Evolutionary conservation across 2,113 vertebrate genomes (phyloP), one percentile per base, ranked within the genome.

Genomic region (Chionodraco myersi): DNA sequence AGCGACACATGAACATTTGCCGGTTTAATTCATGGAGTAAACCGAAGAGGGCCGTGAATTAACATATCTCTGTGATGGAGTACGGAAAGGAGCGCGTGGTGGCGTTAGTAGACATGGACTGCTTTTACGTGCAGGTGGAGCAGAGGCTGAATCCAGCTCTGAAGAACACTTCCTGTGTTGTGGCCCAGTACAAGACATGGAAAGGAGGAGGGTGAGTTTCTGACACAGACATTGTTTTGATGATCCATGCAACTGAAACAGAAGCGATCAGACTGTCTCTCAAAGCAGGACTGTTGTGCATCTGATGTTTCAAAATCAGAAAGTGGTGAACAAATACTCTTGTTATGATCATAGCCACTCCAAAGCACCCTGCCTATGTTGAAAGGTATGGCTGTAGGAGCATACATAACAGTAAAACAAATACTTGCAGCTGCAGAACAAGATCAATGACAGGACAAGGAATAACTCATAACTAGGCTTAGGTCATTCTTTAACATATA

Each of bases 51-150:
- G 0, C 16, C 60, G 36, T 26, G 15, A 71, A 13, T 30, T 41
- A 3, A 56, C 45, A 15, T 6, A 1, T 10, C 4, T 44, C 10
- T 5, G 14, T 4, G 5, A 97, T 97, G 98, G 90, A 94, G 14
- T 82, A 94, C 47, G 97, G 96, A 0, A 95, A 91, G 84, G 96
- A 97, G 5, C 95, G 97, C 0, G 96, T 99, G 68, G 94, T 99
- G 74, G 97, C 96, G 2, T 82, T 99, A 65, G 94, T 98, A 59
- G 98, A 99, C 81, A 99, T 99, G 98, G 98, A 99, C 82, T 99
- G 98, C 51, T 99, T 98, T 87, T 99, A 98, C 80, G 97, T 99
- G n/a, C 97, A 99, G 87, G 98, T 99, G 91, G 98, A 99, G 41
- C 98, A 99, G 91, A 93, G 96, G 36, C 86, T 97, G 34, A 95